A percentile compares a stretch with the other conserved stretches of the same genome.
These are phyloP conservation scores for Drosophila orosa DNA, from an alignment of 1,140 invertebrate species.

Conservation along the genomic window DNA sequence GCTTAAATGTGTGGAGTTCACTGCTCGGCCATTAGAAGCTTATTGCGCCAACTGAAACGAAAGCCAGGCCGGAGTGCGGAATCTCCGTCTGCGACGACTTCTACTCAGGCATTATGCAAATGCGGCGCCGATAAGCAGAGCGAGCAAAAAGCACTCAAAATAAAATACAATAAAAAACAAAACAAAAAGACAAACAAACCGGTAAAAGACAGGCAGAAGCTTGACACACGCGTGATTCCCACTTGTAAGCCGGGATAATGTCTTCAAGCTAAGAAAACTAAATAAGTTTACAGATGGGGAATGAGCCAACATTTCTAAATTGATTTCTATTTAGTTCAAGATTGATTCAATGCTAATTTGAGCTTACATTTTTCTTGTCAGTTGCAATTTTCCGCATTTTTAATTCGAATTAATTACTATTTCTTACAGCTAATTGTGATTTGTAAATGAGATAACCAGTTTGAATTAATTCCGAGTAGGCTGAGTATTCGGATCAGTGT, in stretches of 20 bases:
- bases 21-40: conserved; percentile 58
- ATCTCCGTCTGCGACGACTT: conserved; percentile 36
- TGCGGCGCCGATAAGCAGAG: conserved; percentile 40
- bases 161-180: neutral
- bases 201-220: conserved; percentile 39
- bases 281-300: neutral
- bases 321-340: neutral
- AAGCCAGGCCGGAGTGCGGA: conserved; percentile 28
- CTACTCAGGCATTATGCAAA: conserved; percentile 57
- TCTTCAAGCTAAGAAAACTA: conserved; percentile 3
- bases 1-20: conserved; percentile 31
- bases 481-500: neutral
- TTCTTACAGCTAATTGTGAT: conserved; percentile 2
- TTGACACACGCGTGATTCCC: conserved; percentile 60
- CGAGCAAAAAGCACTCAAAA: conserved; percentile 30
- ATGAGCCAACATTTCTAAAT: neutral
- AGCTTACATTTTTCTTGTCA: conserved; percentile 1
- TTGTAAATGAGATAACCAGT: conserved; percentile 1
- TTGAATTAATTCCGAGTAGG: neutral
- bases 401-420: conserved; percentile 2
- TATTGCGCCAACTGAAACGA: conserved; percentile 51
- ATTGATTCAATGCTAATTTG: conserved; percentile 2
- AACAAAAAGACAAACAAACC: conserved; percentile 35
- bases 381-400: neutral
- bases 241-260: conserved; percentile 31